Evolutionary conservation across 2,888 invertebrate species (phyloP).

Genomic region (Myopa tessellatipennis): DNA sequence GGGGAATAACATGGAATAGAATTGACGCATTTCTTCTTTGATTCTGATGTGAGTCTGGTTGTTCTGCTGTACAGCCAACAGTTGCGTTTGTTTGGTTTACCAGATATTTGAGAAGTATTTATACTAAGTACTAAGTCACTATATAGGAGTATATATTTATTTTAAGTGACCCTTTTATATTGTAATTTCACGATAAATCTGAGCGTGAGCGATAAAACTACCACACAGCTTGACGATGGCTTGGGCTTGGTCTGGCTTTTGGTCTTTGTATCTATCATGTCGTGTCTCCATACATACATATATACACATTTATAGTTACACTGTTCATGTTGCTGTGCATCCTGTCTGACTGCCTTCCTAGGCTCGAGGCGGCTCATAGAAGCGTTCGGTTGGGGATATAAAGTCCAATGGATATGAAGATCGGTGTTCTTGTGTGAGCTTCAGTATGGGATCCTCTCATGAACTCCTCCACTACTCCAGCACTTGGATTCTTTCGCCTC

Average conservation of each 20-base stretch:
- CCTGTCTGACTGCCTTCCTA: neutral
- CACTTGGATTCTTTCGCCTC: neutral
- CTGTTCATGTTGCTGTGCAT: slow-evolving; percentile 20
- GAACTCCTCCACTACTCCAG: neutral
- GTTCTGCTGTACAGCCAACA: too few relatives aligned
- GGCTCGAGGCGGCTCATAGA: neutral
- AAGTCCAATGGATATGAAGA: neutral
- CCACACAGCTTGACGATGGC: slow-evolving; percentile 16
- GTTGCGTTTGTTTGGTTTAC: too few relatives aligned
- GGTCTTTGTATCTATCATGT: too few relatives aligned
- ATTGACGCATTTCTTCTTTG: neutral
- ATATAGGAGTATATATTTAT: too few relatives aligned
- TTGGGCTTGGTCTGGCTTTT: neutral
- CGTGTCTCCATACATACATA: neutral
- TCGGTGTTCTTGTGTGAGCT: neutral
- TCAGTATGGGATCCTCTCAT: neutral
- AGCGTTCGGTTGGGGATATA: neutral
- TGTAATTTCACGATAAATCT: neutral
- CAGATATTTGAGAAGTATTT: too few relatives aligned
- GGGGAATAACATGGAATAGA: neutral
- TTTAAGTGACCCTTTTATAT: neutral
- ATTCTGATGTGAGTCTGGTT: too few relatives aligned
- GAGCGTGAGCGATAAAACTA: slow-evolving; percentile 21
- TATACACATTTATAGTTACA: neutral
- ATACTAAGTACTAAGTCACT: too few relatives aligned